phyloP scores from a whole-genome alignment of 2,113 vertebrate species.

The Halichoeres trimaculatus region DNA sequence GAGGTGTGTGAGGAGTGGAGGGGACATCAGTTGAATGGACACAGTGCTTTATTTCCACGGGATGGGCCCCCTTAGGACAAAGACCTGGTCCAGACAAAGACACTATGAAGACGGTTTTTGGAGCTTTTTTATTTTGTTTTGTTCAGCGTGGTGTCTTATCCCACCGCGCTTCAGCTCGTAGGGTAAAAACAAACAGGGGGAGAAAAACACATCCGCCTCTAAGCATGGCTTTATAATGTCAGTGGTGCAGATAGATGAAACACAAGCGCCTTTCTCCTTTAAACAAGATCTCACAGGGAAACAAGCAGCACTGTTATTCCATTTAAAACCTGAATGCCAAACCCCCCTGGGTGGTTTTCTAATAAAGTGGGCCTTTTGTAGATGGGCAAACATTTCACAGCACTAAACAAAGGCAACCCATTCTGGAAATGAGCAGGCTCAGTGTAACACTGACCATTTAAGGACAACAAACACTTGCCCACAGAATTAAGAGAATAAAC shows the following conservation, averaged over 20 bases:
- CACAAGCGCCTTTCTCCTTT: slow-evolving; percentile 18
- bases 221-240: slow-evolving; percentile 59
- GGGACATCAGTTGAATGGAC: slow-evolving; percentile 65
- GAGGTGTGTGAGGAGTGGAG: slow-evolving; percentile 64
- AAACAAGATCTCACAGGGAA: slow-evolving; percentile 53
- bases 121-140: slow-evolving; percentile 43
- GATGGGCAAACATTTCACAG: slow-evolving; percentile 59
- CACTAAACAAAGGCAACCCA: slow-evolving; percentile 57
- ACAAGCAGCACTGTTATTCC: slow-evolving; percentile 62
- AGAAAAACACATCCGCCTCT: slow-evolving; percentile 53
- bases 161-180: slow-evolving; percentile 39
- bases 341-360: slow-evolving; percentile 49
- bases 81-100: slow-evolving; percentile 77
- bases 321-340: slow-evolving; percentile 62
- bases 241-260: slow-evolving; percentile 53
- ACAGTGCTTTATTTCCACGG: slow-evolving; percentile 70
- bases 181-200: slow-evolving; percentile 46
- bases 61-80: slow-evolving; percentile 78
- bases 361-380: slow-evolving; percentile 65
- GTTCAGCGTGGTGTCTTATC: slow-evolving; percentile 61
- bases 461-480: slow-evolving; percentile 34
- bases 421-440: slow-evolving; percentile 58
- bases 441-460: slow-evolving; percentile 44
- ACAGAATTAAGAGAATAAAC: slow-evolving; percentile 43
- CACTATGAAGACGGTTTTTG: slow-evolving; percentile 69